Evolutionary conservation across 2,113 vertebrate genomes (phyloP).

Genomic region (Spilogale gracilis): DNA sequence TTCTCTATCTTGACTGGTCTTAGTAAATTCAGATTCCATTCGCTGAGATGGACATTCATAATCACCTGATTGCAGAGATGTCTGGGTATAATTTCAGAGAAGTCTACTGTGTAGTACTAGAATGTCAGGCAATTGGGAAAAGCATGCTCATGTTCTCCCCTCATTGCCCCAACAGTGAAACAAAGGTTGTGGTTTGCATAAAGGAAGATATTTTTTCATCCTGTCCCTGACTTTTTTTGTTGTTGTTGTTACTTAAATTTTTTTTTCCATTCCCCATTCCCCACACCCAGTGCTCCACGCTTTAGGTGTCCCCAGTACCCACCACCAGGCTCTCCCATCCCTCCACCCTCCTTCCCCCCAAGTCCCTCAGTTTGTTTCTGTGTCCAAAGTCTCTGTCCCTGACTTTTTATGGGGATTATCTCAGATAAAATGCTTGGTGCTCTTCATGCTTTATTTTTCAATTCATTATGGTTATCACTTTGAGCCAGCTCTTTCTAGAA

Average conservation of each 20-base stretch:
- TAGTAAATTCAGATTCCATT: background rate
- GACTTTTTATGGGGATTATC: background rate
- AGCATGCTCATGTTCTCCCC: background rate
- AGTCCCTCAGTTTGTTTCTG: no score
- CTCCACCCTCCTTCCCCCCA: no score
- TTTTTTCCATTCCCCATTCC: no score
- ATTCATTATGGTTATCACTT: constrained; percentile 3
- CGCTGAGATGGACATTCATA: background rate
- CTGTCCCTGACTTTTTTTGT: background rate
- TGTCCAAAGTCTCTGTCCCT: background rate
- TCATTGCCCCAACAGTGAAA: background rate
- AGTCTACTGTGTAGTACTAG: background rate
- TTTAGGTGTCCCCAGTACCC: no score
- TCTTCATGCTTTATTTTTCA: background rate
- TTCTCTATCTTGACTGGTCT: background rate
- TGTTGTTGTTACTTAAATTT: no score
- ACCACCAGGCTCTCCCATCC: no score
- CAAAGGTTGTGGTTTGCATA: background rate
- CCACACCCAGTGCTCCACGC: no score
- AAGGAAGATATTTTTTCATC: background rate
- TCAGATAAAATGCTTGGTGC: background rate
- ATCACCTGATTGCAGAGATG: background rate
- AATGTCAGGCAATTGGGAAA: background rate
- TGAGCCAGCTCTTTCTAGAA: constrained; percentile 11
- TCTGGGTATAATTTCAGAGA: background rate